Base-by-base conservation (phyloP, 2,888 invertebrate species). In the Luperina nickerlii region DNA sequence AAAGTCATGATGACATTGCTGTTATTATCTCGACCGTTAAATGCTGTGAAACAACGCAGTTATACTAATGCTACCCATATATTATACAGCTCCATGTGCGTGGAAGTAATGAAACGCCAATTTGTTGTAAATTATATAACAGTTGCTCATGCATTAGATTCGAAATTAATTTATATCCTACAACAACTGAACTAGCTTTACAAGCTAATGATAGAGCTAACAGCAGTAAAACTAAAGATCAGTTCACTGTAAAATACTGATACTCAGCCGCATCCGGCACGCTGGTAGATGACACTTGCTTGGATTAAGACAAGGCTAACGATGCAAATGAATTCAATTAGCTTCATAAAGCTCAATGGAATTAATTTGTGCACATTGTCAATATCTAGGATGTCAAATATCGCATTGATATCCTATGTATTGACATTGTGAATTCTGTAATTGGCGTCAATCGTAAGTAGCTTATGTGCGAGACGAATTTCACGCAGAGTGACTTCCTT, bases 21-120 rank as follows among this genome's bases (percentile, higher is more conserved):
- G 71, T 74, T 78, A 82, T 73, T 83, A 82, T 65, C 45, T 67
- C 83, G n/a, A 38, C 57, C 18, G 38, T 38, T 67, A 45, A 82
- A 76, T n/a, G 32, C 57, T 51, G 66, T 60, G 62, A 51, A 62
- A 83, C 65, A 70, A 78, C 78, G 24, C 51, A 80, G 68, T 69
- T 83, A 18, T 4, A 68, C 57, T 68, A 79, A 82, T 72, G 32
- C 20, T 60, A 54, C 60, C 20, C 24, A 75, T 62, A 75, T n/a
- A n/a, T n/a, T n/a, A n/a, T 62, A 51, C 18, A 48, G 48, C 57
- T 63, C 18, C 48, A 42, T 54, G 8, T 27, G 68, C 48, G 7
- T 68, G 48, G 45, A 57, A 51, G 42, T 42, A n/a, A 18, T 24
- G 38, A 65, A 81, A 66, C 32, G 48, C 42, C 48, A 72, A 63